phyloP scores from a whole-genome alignment of 2,797 vertebrate genomes.

The Rhinophrynus dorsalis region DNA sequence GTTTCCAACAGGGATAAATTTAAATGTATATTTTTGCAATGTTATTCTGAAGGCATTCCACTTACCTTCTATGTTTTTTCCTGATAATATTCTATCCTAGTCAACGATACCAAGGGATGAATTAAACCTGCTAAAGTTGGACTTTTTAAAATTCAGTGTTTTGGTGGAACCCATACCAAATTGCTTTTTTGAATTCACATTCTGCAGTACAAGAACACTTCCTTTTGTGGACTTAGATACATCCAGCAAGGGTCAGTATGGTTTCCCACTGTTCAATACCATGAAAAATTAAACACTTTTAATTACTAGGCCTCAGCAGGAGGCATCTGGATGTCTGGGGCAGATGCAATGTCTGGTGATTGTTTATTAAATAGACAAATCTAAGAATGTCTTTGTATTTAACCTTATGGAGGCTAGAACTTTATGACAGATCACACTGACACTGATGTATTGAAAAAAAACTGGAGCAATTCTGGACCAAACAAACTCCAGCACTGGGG shows the following conservation, averaged over 20 bases:
- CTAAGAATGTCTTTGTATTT: background rate
- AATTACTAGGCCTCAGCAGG: constrained; percentile 4
- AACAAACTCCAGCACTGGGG: too few species aligned
- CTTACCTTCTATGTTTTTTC: too few species aligned
- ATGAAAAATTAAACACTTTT: constrained; percentile 28
- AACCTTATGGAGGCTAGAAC: background rate
- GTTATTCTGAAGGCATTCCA: too few species aligned
- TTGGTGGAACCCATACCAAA: too few species aligned
- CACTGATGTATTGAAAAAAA: too few species aligned
- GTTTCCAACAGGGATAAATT: too few species aligned
- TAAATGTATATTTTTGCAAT: too few species aligned
- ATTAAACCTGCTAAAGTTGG: too few species aligned
- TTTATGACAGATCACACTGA: background rate
- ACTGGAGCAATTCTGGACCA: too few species aligned
- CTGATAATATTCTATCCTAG: too few species aligned
- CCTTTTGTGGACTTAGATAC: background rate
- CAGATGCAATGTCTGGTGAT: background rate
- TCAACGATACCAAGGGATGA: too few species aligned
- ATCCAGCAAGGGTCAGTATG: background rate
- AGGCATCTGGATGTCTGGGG: background rate
- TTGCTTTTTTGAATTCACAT: background rate
- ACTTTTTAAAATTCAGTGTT: too few species aligned
- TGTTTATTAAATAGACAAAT: constrained; percentile 3
- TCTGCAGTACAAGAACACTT: background rate
- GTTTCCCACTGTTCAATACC: background rate